Percentiles rank a stretch among this genome's conserved stretches.
Evolutionary conservation across 1,140 invertebrate species (phyloP).

Genomic region (Tigriopus japonicus): DNA sequence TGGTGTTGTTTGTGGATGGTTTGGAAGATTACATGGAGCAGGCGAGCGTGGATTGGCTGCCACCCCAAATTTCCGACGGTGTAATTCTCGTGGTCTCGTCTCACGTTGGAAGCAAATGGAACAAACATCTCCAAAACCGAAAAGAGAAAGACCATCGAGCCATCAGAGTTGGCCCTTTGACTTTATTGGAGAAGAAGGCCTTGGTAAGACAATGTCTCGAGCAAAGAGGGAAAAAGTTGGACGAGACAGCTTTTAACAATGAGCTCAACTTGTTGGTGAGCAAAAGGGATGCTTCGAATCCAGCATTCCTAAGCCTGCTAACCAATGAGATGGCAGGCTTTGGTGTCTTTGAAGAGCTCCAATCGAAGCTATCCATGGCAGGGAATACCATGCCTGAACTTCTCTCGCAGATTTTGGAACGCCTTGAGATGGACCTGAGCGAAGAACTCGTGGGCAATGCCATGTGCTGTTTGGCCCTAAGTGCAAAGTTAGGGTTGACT

Average conservation of each 20-base stretch:
- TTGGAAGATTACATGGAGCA: neutral
- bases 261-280: neutral
- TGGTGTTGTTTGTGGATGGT: neutral
- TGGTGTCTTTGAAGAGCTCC: neutral
- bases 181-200: neutral
- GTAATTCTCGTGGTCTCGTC: neutral
- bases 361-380: neutral
- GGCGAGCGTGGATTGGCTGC: neutral
- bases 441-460: neutral
- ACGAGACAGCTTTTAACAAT: neutral
- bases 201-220: neutral
- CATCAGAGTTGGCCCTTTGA: neutral
- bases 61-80: neutral
- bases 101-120: neutral
- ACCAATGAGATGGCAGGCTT: neutral
- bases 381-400: neutral
- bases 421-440: neutral
- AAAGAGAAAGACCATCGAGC: neutral
- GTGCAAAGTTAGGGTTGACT: neutral
- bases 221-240: neutral
- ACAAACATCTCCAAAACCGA: neutral
- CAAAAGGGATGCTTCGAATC: neutral
- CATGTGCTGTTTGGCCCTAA: neutral
- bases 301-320: neutral
- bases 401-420: neutral